Base-by-base conservation (phyloP, 2,113 vertebrate genomes). In the Etheostoma spectabile region DNA sequence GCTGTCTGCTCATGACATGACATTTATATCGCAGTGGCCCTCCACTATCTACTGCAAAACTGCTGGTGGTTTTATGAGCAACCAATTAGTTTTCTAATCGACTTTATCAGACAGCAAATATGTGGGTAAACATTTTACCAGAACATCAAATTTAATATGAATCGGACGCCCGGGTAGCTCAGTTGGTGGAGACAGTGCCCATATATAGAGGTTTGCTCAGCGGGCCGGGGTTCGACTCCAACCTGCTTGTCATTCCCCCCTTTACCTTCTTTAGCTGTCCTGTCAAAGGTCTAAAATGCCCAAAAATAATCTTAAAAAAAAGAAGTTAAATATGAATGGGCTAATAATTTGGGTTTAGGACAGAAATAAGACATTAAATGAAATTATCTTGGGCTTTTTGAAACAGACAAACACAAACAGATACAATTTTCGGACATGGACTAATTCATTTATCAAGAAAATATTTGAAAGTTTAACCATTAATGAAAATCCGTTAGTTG, bases 1-100 rank as follows among this genome's bases (percentile, higher is more conserved):
- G 87, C 62, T 53, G 84, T 71, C 72, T 48, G 24, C 38, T 42
- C 10, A 2, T 33, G 59, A 66, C 59, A 30, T 14, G 15, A 42
- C 19, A 56, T 66, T 46, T 19, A 70, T n/a, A 74, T 42, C 51
- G 52, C 6, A n/a, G 24, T 4, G 1, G 15, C 18, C 22, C 30
- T 19, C 12, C 4, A 30, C 45, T 13, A 15, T 22, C 59, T 14
- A 2, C 11, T 38, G 16, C 35, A n/a, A 53, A 51, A 60, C 46
- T 24, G 19, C 16, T 72, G 38, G 57, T 18, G 21, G 48, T 66
- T 77, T 78, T 35, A 59, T 45, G 67, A 60, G 19, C 15, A 38
- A 52, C 18, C 13, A 19, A 45, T 72, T 48, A 5, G 68, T 21
- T 65, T 42, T 45, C 13, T 61, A 35, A 33, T 22, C 15, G 21